A percentile compares a stretch with the other conserved stretches of the same genome.
Evolutionary conservation across 2,888 invertebrate species (phyloP).

Genomic region (Polyploca ridens): DNA sequence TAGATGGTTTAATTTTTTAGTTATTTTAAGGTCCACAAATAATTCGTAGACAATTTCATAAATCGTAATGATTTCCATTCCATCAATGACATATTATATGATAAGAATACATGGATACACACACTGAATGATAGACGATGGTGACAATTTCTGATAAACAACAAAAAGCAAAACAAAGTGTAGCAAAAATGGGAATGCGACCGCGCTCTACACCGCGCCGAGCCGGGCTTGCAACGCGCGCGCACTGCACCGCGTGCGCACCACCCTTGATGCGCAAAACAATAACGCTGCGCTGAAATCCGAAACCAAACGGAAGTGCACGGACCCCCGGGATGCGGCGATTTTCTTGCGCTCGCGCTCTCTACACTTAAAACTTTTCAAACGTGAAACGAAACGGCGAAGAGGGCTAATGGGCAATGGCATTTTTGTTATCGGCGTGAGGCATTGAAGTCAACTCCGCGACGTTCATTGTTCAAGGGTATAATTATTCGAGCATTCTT

Average conservation of each 20-base stretch:
- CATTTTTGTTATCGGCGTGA: constrained; percentile 66
- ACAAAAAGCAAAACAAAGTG: constrained; percentile 33
- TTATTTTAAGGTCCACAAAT: too few relatives aligned
- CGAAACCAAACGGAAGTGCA: constrained; percentile 80
- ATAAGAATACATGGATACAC: too few relatives aligned
- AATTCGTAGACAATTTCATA: too few relatives aligned
- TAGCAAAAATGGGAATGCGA: constrained; percentile 34
- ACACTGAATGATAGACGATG: neutral
- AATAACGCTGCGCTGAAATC: constrained; percentile 65
- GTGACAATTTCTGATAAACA: neutral
- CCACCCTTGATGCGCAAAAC: constrained; percentile 71
- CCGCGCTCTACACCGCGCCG: constrained; percentile 25
- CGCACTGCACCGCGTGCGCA: constrained; percentile 41
- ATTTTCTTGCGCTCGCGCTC: constrained; percentile 78
- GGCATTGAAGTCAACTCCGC: constrained; percentile 76
- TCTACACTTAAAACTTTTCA: constrained; percentile 52
- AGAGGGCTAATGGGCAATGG: constrained; percentile 70
- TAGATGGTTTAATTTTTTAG: too few relatives aligned
- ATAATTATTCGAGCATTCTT: constrained; percentile 77
- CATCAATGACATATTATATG: too few relatives aligned
- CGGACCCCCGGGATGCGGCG: constrained; percentile 76
- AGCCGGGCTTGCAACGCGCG: constrained; percentile 20
- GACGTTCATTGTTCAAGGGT: constrained; percentile 74
- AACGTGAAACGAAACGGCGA: constrained; percentile 35
- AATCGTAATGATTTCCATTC: too few relatives aligned